A percentile compares a stretch with the other conserved stretches of the same genome.
These are phyloP conservation scores for western clawed frog (Xenopus tropicalis) DNA, from an alignment of 2,113 vertebrate genomes.

Conservation along the genomic window UCB_Xtro_10.0 CM004445.2:81198501-81199000, in stretches of 20 bases:
- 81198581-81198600: too few relatives aligned
- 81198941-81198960: neutral
- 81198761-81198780: conserved; percentile 90
- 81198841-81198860: conserved; percentile 98
- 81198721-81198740: conserved; percentile 91
- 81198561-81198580: too few relatives aligned
- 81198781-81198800: conserved; percentile 94
- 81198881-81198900: conserved; percentile 97
- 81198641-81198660: too few relatives aligned
- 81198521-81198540: too few relatives aligned
- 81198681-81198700: conserved; percentile 78
- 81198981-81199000: too few relatives aligned
- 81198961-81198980: too few relatives aligned
- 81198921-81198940: conserved; percentile 65
- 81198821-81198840: conserved; percentile 97
- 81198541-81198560: too few relatives aligned
- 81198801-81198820: conserved; percentile 89
- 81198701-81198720: conserved; percentile 93
- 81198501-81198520: too few relatives aligned
- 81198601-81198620: too few relatives aligned
- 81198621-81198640: too few relatives aligned
- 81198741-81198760: conserved; percentile 89
- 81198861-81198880: conserved; percentile 99
- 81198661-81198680: too few relatives aligned
- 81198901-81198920: conserved; percentile 88